Evolutionary conservation across 2,888 invertebrate species (phyloP).

Genomic region (Sinelater perroti): DNA sequence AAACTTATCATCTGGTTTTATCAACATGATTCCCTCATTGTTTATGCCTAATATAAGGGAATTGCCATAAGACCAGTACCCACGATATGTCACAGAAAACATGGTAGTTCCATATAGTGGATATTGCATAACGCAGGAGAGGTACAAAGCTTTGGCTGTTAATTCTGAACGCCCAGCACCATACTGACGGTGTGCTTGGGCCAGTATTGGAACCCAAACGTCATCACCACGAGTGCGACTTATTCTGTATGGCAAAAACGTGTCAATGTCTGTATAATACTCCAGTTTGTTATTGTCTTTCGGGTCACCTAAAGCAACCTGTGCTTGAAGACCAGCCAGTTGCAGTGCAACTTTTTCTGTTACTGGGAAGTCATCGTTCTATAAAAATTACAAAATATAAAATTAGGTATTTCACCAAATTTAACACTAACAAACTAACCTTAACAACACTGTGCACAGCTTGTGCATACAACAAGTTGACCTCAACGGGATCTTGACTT

Average conservation of each 20-base stretch:
- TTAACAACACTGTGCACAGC: conserved; percentile 95
- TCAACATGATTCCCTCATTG: conserved; percentile 88
- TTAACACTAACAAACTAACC: conserved; percentile 63
- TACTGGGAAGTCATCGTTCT: conserved; percentile 94
- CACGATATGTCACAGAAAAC: conserved; percentile 86
- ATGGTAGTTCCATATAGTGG: conserved; percentile 71
- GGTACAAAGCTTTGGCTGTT: conserved; percentile 90
- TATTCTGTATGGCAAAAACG: conserved; percentile 86
- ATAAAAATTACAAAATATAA: conserved; percentile 45
- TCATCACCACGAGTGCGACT: conserved; percentile 80
- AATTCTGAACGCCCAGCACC: conserved; percentile 91
- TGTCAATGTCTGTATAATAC: conserved; percentile 90
- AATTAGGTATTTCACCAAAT: neutral
- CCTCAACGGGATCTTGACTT: conserved; percentile 94
- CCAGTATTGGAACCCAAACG: conserved; percentile 87
- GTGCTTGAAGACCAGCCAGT: conserved; percentile 92
- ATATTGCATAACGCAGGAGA: conserved; percentile 97
- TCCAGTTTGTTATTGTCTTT: conserved; percentile 81
- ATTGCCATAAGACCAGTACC: conserved; percentile 90
- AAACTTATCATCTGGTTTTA: conserved; percentile 91
- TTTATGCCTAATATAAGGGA: conserved; percentile 84
- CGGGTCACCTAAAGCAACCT: conserved; percentile 89
- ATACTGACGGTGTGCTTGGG: conserved; percentile 89
- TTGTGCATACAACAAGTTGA: conserved; percentile 92
- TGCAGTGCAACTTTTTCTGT: conserved; percentile 94